phyloP scores from a whole-genome alignment of 2,888 invertebrate species.

The Ophion obscuratus region DNA sequence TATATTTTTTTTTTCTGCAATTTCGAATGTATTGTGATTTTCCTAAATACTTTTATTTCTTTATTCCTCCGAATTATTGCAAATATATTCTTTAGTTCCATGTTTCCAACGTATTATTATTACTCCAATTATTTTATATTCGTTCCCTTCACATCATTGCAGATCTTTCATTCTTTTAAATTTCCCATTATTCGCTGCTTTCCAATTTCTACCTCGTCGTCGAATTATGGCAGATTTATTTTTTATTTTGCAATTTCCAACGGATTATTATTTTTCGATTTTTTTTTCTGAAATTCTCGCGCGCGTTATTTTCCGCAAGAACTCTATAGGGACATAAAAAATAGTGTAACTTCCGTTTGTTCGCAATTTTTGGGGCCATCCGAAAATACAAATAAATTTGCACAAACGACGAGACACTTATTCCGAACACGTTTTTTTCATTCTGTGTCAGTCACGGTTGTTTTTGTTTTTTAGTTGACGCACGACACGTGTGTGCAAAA shows the following conservation, averaged over 20 bases:
- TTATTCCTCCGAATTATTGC: not conserved
- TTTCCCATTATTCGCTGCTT: not conserved
- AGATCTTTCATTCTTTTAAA: not conserved
- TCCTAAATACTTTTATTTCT: not conserved
- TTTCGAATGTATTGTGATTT: too few relatives aligned
- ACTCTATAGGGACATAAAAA: too few relatives aligned
- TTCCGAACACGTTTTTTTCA: conserved; percentile 2
- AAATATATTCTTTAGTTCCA: not conserved
- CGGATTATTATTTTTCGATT: too few relatives aligned
- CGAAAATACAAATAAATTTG: conserved; percentile 20
- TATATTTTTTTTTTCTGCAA: too few relatives aligned
- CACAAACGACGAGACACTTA: conserved; percentile 20
- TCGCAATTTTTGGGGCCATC: too few relatives aligned
- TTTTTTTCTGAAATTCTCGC: too few relatives aligned
- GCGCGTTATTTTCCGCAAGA: too few relatives aligned
- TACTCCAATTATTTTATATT: not conserved
- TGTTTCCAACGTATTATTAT: too few relatives aligned
- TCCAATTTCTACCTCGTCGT: too few relatives aligned
- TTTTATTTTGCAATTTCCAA: too few relatives aligned
- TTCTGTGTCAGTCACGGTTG: conserved; percentile 10
- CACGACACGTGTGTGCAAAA: not conserved
- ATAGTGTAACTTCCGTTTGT: too few relatives aligned
- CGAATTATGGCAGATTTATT: too few relatives aligned
- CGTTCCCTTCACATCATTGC: not conserved
- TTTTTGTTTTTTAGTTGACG: not conserved